phyloP scores from a whole-genome alignment of 2,888 invertebrate genomes.

The Trissonchulus latispiculum region DNA sequence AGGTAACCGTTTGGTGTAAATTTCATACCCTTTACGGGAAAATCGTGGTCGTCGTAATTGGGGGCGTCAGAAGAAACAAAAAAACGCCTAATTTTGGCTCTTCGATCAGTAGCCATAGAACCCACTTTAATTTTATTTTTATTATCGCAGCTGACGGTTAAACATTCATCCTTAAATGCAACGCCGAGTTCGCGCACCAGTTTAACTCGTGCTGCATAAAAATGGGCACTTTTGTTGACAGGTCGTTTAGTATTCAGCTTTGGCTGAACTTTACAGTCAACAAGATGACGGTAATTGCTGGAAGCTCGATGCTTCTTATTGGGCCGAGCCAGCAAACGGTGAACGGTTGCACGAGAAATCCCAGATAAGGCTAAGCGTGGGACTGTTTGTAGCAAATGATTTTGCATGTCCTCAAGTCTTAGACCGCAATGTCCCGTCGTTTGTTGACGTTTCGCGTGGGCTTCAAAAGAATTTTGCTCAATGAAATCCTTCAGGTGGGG shows the following conservation, averaged over 20 bases:
- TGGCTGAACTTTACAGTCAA: neutral
- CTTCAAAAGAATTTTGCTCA: neutral
- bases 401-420: neutral
- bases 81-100: constrained; percentile 6
- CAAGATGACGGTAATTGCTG: neutral
- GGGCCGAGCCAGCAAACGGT: neutral
- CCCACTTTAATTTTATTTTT: constrained; percentile 16
- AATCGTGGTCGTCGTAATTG: constrained; percentile 16
- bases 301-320: neutral
- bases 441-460: neutral
- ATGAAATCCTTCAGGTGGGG: neutral
- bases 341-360: neutral
- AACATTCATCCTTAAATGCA: neutral
- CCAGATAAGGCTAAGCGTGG: neutral
- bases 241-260: neutral
- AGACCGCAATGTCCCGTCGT: neutral
- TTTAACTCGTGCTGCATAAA: neutral
- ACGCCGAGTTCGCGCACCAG: constrained; percentile 1
- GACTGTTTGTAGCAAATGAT: neutral
- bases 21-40: constrained; percentile 5
- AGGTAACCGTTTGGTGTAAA: constrained; percentile 10
- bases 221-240: neutral
- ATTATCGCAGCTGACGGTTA: constrained; percentile 5
- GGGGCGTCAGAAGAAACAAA: neutral
- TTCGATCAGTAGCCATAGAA: neutral